Conservation (phyloP, 2,888 invertebrate genomes). For the Hyles lineata region DNA sequence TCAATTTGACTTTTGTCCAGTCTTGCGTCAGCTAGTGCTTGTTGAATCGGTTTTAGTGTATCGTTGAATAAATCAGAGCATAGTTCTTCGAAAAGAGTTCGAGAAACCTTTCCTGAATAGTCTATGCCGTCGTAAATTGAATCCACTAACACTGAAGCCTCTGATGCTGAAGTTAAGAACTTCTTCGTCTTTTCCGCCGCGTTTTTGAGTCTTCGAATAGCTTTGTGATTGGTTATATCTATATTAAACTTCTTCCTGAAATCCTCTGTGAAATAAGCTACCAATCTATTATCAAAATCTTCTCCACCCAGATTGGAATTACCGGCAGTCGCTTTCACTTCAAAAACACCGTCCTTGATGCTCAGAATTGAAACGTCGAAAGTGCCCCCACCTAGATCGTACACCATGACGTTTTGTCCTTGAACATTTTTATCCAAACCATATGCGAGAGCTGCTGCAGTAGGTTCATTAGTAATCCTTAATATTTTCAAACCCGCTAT, state of each 20-base stretch:
- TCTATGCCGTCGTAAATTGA: constrained; percentile 60
- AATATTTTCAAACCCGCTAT: constrained; percentile 69
- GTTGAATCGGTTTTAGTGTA: constrained; percentile 55
- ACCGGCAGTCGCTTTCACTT: constrained; percentile 67
- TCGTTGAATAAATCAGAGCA: constrained; percentile 71
- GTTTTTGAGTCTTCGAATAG: constrained; percentile 57
- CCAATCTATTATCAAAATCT: constrained; percentile 71
- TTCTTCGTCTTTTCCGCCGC: constrained; percentile 67
- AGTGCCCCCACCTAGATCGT: constrained; percentile 72
- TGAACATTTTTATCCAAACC: constrained; percentile 56
- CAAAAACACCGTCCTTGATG: constrained; percentile 57
- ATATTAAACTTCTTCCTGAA: constrained; percentile 58
- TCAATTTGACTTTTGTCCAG: constrained; percentile 59
- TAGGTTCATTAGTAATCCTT: constrained; percentile 68
- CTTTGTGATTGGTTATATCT: constrained; percentile 55
- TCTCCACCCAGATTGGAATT: constrained; percentile 67
- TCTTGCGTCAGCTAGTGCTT: constrained; percentile 59
- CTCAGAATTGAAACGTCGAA: constrained; percentile 67
- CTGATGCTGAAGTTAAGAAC: constrained; percentile 56
- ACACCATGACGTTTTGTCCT: constrained; percentile 62
- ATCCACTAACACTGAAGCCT: constrained; percentile 60
- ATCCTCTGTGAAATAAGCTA: constrained; percentile 67
- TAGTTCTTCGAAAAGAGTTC: constrained; percentile 66
- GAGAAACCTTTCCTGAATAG: constrained; percentile 57
- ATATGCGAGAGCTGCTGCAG: constrained; percentile 70